These are phyloP conservation scores for Platyrinchus mystaceus DNA, from an alignment of 2,797 vertebrate species.

Conservation along the genomic window DNA sequence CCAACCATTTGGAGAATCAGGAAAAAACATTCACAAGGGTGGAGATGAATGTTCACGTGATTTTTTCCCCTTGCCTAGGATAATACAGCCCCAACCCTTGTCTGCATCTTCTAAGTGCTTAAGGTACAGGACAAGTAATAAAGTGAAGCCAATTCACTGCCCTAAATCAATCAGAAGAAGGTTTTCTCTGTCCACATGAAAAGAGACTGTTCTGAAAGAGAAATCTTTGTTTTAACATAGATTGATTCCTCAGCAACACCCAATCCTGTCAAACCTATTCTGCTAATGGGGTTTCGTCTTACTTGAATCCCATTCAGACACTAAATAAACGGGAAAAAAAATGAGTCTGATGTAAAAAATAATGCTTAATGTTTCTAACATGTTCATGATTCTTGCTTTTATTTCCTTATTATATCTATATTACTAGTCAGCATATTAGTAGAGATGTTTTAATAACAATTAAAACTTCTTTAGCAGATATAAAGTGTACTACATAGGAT, in stretches of 20 bases:
- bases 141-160: not conserved
- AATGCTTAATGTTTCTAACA: not conserved
- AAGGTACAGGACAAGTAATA: not conserved
- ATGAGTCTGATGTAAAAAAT: not conserved
- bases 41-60: not conserved
- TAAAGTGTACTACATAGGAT: not conserved
- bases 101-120: not conserved
- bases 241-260: not conserved
- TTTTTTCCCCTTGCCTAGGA: not conserved
- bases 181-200: not conserved
- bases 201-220: not conserved
- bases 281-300: not conserved
- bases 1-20: not conserved
- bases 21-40: not conserved
- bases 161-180: not conserved
- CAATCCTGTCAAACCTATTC: not conserved
- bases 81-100: not conserved
- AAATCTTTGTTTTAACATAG: constrained; percentile 8
- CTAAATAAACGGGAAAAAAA: not conserved
- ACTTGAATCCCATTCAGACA: not conserved
- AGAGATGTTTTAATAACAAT: not conserved
- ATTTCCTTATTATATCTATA: not conserved
- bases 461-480: not conserved
- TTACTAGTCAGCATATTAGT: not conserved
- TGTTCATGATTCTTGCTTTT: not conserved